Conservation (phyloP, 2,888 invertebrate species). For the Lysandra coridon region DNA sequence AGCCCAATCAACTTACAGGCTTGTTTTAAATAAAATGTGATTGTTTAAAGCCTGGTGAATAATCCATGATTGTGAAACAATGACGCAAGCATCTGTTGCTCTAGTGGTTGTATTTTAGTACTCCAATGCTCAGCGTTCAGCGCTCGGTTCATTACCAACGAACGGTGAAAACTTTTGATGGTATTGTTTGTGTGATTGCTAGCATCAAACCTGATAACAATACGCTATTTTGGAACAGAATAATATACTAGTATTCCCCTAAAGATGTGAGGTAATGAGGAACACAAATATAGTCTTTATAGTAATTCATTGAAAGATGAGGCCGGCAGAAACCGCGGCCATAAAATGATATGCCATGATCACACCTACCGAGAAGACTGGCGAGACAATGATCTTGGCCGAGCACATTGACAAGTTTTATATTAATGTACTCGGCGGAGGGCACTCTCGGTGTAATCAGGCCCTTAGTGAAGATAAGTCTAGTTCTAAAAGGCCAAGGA, state of each 20-base stretch:
- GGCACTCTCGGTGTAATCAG: too few relatives aligned
- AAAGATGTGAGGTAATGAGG: too few relatives aligned
- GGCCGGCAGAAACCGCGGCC: background rate
- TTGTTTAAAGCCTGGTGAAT: slow-evolving; percentile 31
- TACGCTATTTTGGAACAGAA: too few relatives aligned
- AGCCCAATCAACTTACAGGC: background rate
- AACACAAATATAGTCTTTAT: background rate
- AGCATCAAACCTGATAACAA: too few relatives aligned
- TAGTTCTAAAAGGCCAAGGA: background rate
- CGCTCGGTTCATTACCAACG: background rate
- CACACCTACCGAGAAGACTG: too few relatives aligned
- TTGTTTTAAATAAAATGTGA: background rate
- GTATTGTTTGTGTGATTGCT: background rate
- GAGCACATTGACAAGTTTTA: too few relatives aligned
- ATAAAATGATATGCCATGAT: background rate
- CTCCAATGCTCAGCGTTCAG: slow-evolving; percentile 27
- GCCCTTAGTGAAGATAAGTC: background rate
- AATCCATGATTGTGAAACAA: slow-evolving; percentile 39
- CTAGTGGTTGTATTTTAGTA: slow-evolving; percentile 40
- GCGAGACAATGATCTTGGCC: too few relatives aligned
- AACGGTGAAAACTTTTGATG: background rate
- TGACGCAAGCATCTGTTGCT: slow-evolving; percentile 38
- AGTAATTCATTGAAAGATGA: background rate
- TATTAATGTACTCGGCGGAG: too few relatives aligned
- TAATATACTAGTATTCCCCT: too few relatives aligned